Evolutionary conservation across 2,888 invertebrate species (phyloP).

Genomic region (Ophion ventricosus): DNA sequence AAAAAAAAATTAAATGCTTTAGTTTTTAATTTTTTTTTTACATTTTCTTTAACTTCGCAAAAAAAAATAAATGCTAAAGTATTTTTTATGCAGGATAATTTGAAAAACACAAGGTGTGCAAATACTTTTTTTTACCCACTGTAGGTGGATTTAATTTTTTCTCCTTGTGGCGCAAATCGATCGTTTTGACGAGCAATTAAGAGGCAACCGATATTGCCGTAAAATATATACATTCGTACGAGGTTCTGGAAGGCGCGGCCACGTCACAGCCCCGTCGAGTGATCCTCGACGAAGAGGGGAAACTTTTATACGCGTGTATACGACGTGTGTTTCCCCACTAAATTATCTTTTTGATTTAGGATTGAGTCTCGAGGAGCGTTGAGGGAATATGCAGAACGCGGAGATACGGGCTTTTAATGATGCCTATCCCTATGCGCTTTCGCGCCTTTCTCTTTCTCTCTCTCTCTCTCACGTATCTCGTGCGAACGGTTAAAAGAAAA

Average conservation of each 20-base stretch:
- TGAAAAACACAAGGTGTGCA: too few relatives aligned
- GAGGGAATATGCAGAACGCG: constrained; percentile 28
- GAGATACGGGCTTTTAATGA: constrained; percentile 67
- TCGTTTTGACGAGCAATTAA: constrained; percentile 59
- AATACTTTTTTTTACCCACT: too few relatives aligned
- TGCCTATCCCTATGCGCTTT: constrained; percentile 45
- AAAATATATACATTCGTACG: constrained; percentile 67
- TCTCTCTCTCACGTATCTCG: constrained; percentile 24
- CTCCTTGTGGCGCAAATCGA: background rate
- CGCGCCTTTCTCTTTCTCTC: constrained; percentile 27
- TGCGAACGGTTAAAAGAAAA: constrained; percentile 69
- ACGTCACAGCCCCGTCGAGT: constrained; percentile 69
- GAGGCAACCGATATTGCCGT: constrained; percentile 65
- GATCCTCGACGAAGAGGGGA: constrained; percentile 70
- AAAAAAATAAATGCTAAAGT: too few relatives aligned
- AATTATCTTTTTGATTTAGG: constrained; percentile 75
- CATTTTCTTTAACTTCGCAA: too few relatives aligned
- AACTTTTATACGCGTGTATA: constrained; percentile 71
- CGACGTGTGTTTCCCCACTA: constrained; percentile 53
- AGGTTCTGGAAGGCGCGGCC: constrained; percentile 48
- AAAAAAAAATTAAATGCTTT: too few relatives aligned
- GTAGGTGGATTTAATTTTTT: background rate
- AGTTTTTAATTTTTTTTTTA: too few relatives aligned
- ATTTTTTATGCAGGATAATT: too few relatives aligned
- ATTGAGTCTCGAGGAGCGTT: constrained; percentile 72